phyloP scores from a whole-genome alignment of 2,113 vertebrate species.

The Cyanistes caeruleus region DNA sequence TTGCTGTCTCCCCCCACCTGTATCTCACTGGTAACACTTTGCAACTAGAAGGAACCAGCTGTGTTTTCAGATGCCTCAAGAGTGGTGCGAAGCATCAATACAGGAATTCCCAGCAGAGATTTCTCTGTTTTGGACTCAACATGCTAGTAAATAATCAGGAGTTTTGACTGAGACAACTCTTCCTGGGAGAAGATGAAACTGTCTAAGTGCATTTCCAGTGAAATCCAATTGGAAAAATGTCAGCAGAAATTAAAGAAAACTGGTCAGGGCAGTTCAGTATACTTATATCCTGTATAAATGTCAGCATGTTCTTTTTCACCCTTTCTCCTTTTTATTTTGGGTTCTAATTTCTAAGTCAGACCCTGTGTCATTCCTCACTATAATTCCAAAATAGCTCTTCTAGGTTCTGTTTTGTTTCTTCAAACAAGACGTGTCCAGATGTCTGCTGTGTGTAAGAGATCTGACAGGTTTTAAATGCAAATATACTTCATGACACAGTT shows the following conservation, averaged over 20 bases:
- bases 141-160: neutral
- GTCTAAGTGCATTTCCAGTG: neutral
- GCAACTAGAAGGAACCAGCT: neutral
- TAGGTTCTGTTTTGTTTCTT: neutral
- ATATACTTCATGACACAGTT: neutral
- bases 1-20: accelerated
- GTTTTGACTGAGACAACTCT: neutral
- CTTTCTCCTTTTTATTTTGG: neutral
- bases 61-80: neutral
- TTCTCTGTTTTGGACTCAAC: neutral
- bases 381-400: neutral
- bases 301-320: neutral
- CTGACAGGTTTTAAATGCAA: neutral
- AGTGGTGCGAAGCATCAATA: neutral
- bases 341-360: neutral
- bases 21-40: neutral
- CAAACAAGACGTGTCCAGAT: neutral
- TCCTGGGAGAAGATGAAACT: neutral
- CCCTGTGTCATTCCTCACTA: neutral
- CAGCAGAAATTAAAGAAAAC: neutral
- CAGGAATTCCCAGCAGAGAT: neutral
- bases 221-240: neutral
- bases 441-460: neutral
- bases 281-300: neutral
- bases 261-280: neutral